These are phyloP conservation scores for Onychomys arenicola DNA, from an alignment of 2,797 vertebrate species.

Conservation along the genomic window DNA sequence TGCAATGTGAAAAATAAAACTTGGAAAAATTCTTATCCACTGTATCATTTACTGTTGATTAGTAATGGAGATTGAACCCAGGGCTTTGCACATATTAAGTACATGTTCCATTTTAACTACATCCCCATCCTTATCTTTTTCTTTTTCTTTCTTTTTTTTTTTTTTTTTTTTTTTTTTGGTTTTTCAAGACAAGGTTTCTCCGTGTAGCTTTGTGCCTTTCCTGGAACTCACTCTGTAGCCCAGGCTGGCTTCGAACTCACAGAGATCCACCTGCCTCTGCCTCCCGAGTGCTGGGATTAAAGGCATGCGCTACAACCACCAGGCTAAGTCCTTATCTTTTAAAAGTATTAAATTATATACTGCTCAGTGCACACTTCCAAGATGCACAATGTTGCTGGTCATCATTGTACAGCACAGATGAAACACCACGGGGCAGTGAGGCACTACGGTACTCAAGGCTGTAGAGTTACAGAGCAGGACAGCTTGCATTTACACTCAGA, in stretches of 20 bases:
- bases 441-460: not conserved
- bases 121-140: not conserved
- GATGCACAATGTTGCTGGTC: not conserved
- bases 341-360: not conserved
- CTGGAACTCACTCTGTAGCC: too few species aligned
- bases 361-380: not conserved
- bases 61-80: not conserved
- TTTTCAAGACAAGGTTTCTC: too few species aligned
- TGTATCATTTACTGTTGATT: not conserved
- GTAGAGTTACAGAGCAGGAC: not conserved
- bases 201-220: too few species aligned
- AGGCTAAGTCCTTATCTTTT: not conserved
- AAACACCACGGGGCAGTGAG: not conserved
- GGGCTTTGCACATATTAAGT: not conserved
- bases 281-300: too few species aligned
- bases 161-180: too few species aligned
- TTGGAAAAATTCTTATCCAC: not conserved
- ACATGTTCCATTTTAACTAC: not conserved
- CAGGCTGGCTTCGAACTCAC: too few species aligned
- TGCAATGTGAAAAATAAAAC: not conserved
- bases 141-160: too few species aligned
- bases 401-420: not conserved
- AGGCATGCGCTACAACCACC: too few species aligned
- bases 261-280: too few species aligned
- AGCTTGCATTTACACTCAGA: not conserved